Evolutionary conservation across 2,113 vertebrate species (phyloP), one percentile per base, ranked within the genome.

Genomic region (Takifugu bimaculatus): DNA sequence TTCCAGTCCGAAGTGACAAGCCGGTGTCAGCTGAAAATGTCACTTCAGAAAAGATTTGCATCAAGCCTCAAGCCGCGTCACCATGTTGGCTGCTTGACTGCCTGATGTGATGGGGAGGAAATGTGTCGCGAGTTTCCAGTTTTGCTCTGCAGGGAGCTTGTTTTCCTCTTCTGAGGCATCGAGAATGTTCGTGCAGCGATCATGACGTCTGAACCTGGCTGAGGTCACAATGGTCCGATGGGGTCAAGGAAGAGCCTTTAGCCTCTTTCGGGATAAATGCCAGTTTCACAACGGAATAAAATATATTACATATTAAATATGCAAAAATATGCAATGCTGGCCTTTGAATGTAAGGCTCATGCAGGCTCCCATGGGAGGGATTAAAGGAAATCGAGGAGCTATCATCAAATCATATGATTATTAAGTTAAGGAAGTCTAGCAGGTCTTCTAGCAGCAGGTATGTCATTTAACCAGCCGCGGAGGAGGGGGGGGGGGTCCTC

Each of bases 31-130:
- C 72, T 81, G 73, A 57, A 91, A 92, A 91, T 92, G 91, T 91
- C 90, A 92, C 86, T 88, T 91, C 91, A 89, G 70, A 83, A 88
- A 54, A 74, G 77, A 91, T 91, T 90, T 89, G 64, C 87, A 80
- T 92, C 91, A 92, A 89, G 72, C 77, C 64, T 55, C 63, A 20
- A 77, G 80, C 70, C 42, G 67, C 70, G 68, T 85, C 72, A 65
- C 29, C 60, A 27, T 57, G 66, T 63, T 63, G 47, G 62, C 61
- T 35, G 78, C 70, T 62, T 82, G 71, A 85, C 66, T 80, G 80
- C 81, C 59, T 68, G 78, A 78, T 60, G 62, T 9, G 64, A 71
- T 50, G 67, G 65, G 75, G 74, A 65, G 64, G 61, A 53, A 51
- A 82, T 56, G 49, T 61, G 72, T 63, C 47, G 28, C 45, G 28